phyloP scores from a whole-genome alignment of 1,140 invertebrate species.

The Hypothenemus hampei region DNA sequence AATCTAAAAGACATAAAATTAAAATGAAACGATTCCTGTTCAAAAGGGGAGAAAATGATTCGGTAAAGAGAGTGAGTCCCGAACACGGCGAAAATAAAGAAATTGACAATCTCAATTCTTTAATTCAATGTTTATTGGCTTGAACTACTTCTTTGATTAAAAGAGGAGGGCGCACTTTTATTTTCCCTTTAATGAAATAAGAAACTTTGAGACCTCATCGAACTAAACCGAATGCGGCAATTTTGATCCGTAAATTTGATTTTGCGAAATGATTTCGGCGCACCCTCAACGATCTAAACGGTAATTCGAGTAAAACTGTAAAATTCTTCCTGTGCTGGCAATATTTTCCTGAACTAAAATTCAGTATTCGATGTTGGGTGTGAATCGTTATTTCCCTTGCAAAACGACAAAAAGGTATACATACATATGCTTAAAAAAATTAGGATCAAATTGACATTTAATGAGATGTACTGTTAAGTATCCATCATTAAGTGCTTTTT shows the following conservation, averaged over 20 bases:
- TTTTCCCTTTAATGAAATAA: slow-evolving; percentile 32
- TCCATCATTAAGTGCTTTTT: too few relatives aligned
- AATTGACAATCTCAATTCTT: slow-evolving; percentile 32
- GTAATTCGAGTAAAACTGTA: not conserved
- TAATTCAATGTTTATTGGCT: slow-evolving; percentile 35
- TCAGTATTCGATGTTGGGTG: too few relatives aligned
- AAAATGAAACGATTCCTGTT: slow-evolving; percentile 1
- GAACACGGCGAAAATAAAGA: slow-evolving; percentile 24
- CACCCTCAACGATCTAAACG: not conserved
- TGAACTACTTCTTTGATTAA: slow-evolving; percentile 34
- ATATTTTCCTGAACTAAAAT: too few relatives aligned
- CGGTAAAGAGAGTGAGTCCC: slow-evolving; percentile 1
- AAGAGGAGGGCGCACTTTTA: slow-evolving; percentile 30
- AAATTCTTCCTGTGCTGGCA: too few relatives aligned
- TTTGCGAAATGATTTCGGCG: slow-evolving; percentile 10
- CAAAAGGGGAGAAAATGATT: slow-evolving; percentile 15
- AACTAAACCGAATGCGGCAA: slow-evolving; percentile 19
- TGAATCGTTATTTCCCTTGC: too few relatives aligned
- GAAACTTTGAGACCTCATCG: slow-evolving; percentile 28
- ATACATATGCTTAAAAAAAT: too few relatives aligned
- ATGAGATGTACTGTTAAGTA: too few relatives aligned
- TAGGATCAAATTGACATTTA: too few relatives aligned
- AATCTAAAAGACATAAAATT: slow-evolving; percentile 6
- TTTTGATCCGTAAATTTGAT: slow-evolving; percentile 24
- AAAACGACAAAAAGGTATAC: too few relatives aligned